These are phyloP conservation scores for Tachysurus fulvidraco DNA, from an alignment of 2,113 vertebrate genomes.

Conservation along the genomic window DNA sequence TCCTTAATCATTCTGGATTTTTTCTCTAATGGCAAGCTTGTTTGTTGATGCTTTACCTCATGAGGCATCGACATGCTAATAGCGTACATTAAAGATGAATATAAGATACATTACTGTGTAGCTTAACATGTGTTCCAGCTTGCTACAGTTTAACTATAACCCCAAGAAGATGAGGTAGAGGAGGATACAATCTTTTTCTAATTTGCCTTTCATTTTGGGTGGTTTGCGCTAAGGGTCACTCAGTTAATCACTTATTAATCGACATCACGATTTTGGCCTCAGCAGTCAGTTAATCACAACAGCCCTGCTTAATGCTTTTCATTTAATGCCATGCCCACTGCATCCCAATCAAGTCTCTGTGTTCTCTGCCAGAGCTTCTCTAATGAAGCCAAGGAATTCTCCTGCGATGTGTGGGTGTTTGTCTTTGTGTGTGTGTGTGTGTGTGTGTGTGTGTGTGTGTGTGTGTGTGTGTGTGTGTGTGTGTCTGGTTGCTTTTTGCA, in stretches of 20 bases:
- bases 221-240: neutral
- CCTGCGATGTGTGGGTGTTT: neutral
- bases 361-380: neutral
- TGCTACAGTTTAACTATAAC: neutral
- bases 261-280: slow-evolving; percentile 8
- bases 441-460: neutral
- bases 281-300: slow-evolving; percentile 28
- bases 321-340: slow-evolving; percentile 13
- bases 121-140: neutral
- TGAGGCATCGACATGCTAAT: neutral
- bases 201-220: neutral
- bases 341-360: slow-evolving; percentile 8
- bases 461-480: neutral
- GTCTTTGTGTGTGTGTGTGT: neutral
- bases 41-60: neutral
- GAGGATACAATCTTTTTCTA: neutral
- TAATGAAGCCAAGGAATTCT: slow-evolving; percentile 30
- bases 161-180: neutral
- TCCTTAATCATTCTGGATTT: slow-evolving; percentile 7
- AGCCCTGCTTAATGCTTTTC: neutral
- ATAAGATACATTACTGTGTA: neutral
- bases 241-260: slow-evolving; percentile 28
- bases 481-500: no score
- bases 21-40: neutral
- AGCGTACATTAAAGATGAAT: neutral